Evolutionary conservation across 35 echinoderm and acorn worm species (phyloP).

Genomic region (Lytechinus pictus): DNA sequence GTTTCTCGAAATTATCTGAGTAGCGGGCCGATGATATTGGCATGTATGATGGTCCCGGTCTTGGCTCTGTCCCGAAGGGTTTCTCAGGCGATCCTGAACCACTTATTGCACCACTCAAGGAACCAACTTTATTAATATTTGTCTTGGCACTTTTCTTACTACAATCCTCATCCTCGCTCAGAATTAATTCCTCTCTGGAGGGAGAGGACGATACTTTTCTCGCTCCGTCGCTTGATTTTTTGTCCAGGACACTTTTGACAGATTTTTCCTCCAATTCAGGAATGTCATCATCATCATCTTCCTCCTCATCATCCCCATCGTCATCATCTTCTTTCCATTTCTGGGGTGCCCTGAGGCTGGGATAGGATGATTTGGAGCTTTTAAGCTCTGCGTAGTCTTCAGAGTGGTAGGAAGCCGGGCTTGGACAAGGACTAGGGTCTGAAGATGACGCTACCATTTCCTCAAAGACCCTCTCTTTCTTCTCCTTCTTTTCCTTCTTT

Average conservation of each 20-base stretch:
- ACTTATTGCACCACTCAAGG: slow-evolving; percentile 2
- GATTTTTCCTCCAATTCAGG: background rate
- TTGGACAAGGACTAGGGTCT: slow-evolving; percentile 7
- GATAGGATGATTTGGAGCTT: background rate
- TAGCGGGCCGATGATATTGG: background rate
- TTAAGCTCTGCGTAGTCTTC: slow-evolving; percentile 30
- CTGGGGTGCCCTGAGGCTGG: background rate
- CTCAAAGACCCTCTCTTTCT: background rate
- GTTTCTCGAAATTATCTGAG: slow-evolving; percentile 15
- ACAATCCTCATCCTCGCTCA: background rate
- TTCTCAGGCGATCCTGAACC: background rate
- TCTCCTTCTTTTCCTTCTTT: background rate
- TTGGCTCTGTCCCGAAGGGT: background rate
- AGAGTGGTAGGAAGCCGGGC: slow-evolving; percentile 41
- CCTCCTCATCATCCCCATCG: slow-evolving; percentile 40
- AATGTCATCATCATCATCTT: slow-evolving; percentile 20
- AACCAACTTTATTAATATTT: background rate
- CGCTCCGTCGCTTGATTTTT: background rate
- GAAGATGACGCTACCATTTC: background rate
- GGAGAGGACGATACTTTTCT: background rate
- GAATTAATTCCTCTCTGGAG: background rate
- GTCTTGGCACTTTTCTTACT: background rate
- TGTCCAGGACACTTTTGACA: background rate
- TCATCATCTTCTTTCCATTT: slow-evolving; percentile 36
- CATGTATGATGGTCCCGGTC: background rate